Conservation (phyloP, 2,797 vertebrate species). For the Syngnathus rostellatus region DNA sequence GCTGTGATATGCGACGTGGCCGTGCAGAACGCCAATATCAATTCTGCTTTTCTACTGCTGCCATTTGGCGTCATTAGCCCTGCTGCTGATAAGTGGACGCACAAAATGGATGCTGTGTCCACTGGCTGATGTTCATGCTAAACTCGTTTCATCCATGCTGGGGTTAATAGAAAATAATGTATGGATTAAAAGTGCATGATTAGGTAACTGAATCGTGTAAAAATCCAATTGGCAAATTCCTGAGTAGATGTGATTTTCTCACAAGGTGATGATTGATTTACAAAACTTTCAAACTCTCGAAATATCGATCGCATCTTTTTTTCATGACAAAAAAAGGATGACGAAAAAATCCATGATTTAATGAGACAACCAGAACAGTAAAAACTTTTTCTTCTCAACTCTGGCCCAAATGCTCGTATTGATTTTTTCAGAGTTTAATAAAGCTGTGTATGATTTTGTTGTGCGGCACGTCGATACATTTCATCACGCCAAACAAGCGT, state of each 20-base stretch:
- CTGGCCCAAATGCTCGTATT: background rate
- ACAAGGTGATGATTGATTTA: too few species aligned
- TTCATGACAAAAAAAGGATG: too few species aligned
- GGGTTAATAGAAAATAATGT: background rate
- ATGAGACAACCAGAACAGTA: background rate
- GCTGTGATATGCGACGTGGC: slow-evolving; percentile 46
- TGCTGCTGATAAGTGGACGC: slow-evolving; percentile 40
- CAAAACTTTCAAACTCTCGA: too few species aligned
- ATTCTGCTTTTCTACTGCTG: slow-evolving; percentile 50
- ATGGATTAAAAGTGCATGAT: background rate
- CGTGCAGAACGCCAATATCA: slow-evolving; percentile 63
- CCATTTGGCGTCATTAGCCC: slow-evolving; percentile 62
- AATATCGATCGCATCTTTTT: too few species aligned
- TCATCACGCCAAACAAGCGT: background rate
- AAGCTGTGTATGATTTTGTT: background rate
- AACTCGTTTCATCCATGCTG: slow-evolving; percentile 35
- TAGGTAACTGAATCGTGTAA: background rate
- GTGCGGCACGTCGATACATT: background rate
- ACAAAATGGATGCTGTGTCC: slow-evolving; percentile 46
- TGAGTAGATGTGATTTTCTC: too few species aligned
- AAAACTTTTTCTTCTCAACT: background rate
- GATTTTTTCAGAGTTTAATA: background rate
- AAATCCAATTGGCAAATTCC: background rate
- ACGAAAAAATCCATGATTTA: background rate
- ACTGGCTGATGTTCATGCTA: slow-evolving; percentile 43